phyloP scores from a whole-genome alignment of 2,113 vertebrate genomes.

The Ploceus nigricollis region DNA sequence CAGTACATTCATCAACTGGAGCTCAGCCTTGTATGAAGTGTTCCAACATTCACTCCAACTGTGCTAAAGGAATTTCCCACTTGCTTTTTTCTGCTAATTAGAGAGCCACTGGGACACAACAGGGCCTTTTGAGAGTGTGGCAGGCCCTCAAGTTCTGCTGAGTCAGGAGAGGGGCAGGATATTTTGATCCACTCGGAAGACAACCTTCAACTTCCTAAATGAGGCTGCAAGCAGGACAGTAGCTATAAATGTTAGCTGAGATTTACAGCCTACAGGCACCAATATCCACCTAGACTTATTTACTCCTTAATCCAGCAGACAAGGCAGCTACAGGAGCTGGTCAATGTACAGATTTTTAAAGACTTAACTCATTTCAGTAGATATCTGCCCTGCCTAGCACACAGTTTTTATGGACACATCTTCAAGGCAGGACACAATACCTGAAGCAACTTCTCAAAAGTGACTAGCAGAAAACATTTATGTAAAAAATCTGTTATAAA shows the following conservation, averaged over 20 bases:
- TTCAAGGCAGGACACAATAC: neutral
- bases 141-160: neutral
- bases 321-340: neutral
- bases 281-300: neutral
- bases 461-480: fast-evolving
- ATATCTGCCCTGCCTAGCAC: neutral
- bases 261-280: neutral
- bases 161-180: neutral
- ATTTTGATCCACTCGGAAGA: neutral
- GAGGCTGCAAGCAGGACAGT: neutral
- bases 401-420: neutral
- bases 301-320: neutral
- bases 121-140: neutral
- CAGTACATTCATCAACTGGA: neutral
- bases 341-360: fast-evolving
- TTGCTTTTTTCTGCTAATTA: conserved; percentile 23
- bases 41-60: neutral
- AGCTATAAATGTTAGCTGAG: neutral
- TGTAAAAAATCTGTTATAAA: neutral
- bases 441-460: neutral
- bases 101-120: neutral
- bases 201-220: neutral
- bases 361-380: neutral
- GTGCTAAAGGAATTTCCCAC: neutral
- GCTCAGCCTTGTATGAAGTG: neutral